Evolutionary conservation across 2,797 vertebrate species (phyloP).

Genomic region (Diplodus sargus): DNA sequence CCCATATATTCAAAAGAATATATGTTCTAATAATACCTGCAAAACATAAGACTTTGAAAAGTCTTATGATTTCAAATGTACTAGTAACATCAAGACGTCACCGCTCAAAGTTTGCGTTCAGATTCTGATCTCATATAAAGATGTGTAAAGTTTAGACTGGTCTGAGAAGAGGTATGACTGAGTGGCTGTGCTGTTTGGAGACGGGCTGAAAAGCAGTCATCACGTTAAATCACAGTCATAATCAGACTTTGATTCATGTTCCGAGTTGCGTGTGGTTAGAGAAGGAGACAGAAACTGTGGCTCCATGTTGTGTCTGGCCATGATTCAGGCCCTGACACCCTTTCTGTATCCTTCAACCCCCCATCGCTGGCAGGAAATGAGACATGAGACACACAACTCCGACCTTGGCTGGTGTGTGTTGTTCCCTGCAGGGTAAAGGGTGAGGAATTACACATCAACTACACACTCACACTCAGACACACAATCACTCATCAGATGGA

Average conservation of each 20-base stretch:
- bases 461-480: slow-evolving; percentile 1
- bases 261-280: slow-evolving; percentile 5
- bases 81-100: not conserved
- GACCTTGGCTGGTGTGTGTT: slow-evolving; percentile 70
- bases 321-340: slow-evolving; percentile 66
- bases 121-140: not conserved
- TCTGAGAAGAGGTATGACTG: not conserved
- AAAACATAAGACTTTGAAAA: not conserved
- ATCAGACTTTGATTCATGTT: slow-evolving; percentile 7
- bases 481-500: not conserved
- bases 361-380: slow-evolving; percentile 70
- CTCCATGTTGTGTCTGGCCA: slow-evolving; percentile 70
- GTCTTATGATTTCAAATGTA: too few relatives aligned
- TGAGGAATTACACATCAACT: slow-evolving; percentile 19
- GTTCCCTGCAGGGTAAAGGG: slow-evolving; percentile 54
- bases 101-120: not conserved
- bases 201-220: slow-evolving; percentile 5
- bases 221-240: not conserved
- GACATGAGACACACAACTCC: slow-evolving; percentile 40
- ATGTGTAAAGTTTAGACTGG: not conserved
- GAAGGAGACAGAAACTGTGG: slow-evolving; percentile 12
- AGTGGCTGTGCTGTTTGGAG: not conserved
- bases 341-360: slow-evolving; percentile 56
- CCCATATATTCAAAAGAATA: too few relatives aligned
- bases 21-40: not conserved